A percentile compares a stretch with the other conserved stretches of the same genome.
Evolutionary conservation across 2,797 vertebrate species (phyloP).

Genomic region (Sus cebifrons): DNA sequence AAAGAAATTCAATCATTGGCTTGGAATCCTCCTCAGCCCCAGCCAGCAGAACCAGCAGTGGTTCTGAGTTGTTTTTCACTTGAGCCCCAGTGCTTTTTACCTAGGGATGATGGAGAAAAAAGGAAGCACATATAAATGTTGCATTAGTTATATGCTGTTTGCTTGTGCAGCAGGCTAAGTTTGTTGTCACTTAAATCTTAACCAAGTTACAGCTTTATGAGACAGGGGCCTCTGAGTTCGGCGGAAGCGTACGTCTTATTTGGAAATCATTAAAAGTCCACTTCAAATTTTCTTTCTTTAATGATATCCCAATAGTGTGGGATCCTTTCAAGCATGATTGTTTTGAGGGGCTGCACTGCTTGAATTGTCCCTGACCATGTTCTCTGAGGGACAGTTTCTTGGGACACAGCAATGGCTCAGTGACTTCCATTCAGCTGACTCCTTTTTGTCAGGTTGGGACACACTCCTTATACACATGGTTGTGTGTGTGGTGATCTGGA

Average conservation of each 20-base stretch:
- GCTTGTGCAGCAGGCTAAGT: neutral
- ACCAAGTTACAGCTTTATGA: neutral
- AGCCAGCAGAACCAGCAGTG: neutral
- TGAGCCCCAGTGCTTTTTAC: neutral
- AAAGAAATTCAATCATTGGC: neutral
- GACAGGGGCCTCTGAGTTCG: neutral
- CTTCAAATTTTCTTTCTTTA: slow-evolving; percentile 34
- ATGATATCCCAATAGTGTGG: neutral
- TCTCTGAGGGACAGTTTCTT: neutral
- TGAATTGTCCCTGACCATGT: neutral
- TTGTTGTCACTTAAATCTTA: slow-evolving; percentile 33
- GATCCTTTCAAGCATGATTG: slow-evolving; percentile 46
- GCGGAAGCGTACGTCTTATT: neutral
- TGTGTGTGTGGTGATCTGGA: neutral
- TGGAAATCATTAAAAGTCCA: slow-evolving; percentile 29
- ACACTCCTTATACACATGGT: neutral
- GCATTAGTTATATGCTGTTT: neutral
- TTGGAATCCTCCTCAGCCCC: neutral
- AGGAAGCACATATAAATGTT: neutral
- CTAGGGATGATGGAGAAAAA: neutral
- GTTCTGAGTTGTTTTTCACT: slow-evolving; percentile 9
- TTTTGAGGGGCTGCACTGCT: neutral
- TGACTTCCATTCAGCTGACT: neutral
- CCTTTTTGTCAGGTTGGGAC: neutral
- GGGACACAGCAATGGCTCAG: neutral